Percentiles rank a stretch among this genome's conserved stretches.
Conservation (phyloP, 1,140 invertebrate species). For the Gonioctena quinquepunctata region DNA sequence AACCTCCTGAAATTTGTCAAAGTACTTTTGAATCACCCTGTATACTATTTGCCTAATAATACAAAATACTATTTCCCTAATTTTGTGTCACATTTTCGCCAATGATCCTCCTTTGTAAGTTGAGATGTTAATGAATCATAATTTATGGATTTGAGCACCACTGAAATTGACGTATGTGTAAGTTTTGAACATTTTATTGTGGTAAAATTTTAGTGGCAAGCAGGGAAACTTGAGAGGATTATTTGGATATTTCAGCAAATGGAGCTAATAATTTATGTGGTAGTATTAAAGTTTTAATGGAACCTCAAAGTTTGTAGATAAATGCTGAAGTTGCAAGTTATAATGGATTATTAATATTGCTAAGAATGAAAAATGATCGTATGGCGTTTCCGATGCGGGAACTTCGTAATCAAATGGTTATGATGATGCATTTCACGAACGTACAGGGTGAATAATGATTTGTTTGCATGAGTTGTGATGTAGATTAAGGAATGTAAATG, state of each 20-base stretch:
- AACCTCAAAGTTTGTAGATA: conserved; percentile 12
- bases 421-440: background rate
- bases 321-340: conserved; percentile 1
- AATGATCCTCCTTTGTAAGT: too few species aligned
- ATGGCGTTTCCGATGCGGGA: background rate
- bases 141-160: background rate
- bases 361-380: conserved; percentile 6
- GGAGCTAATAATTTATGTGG: conserved; percentile 4
- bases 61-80: too few species aligned
- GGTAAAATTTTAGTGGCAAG: background rate
- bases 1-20: too few species aligned
- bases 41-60: too few species aligned
- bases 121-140: too few species aligned
- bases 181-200: background rate
- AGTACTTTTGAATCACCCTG: too few species aligned
- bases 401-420: background rate
- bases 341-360: conserved; percentile 14
- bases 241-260: conserved; percentile 10
- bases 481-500: too few species aligned
- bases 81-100: too few species aligned
- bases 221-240: background rate
- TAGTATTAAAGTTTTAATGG: conserved; percentile 12
- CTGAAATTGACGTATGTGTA: background rate
- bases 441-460: too few species aligned
- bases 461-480: too few species aligned